These are phyloP conservation scores for Erythrolamprus reginae DNA, from an alignment of 2,113 vertebrate species.

Conservation along the genomic window DNA sequence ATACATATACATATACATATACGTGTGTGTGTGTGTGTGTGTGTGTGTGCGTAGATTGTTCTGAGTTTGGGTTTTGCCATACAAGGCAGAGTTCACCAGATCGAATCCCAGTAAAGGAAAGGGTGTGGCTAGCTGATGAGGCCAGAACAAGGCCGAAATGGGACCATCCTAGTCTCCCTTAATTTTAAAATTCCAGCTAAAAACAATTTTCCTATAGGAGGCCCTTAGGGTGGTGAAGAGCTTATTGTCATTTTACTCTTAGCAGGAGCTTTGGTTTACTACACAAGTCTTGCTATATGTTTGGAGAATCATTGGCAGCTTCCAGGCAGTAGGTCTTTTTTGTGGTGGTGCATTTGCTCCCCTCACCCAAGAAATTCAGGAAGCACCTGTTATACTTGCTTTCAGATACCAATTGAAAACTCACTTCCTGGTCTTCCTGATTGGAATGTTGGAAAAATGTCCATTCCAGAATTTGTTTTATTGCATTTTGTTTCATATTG, in stretches of 20 bases:
- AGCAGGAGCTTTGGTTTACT: background rate
- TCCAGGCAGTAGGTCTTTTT: background rate
- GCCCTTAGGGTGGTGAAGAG: background rate
- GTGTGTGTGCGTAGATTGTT: too few relatives aligned
- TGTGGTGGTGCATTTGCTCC: background rate
- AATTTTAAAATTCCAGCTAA: too few relatives aligned
- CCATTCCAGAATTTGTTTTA: background rate
- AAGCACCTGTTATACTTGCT: background rate
- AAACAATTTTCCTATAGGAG: too few relatives aligned
- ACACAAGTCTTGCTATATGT: background rate
- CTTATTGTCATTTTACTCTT: background rate
- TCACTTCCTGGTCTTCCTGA: background rate
- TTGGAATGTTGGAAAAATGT: background rate
- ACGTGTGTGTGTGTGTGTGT: too few relatives aligned
- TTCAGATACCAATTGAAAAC: background rate
- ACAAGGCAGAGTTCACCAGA: too few relatives aligned
- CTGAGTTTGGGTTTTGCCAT: too few relatives aligned
- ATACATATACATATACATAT: too few relatives aligned
- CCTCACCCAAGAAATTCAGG: background rate
- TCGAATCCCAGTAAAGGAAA: too few relatives aligned
- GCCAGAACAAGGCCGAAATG: too few relatives aligned
- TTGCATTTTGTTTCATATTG: background rate
- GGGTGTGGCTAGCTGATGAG: too few relatives aligned
- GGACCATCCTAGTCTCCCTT: too few relatives aligned
- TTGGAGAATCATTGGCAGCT: background rate